Base-by-base conservation (phyloP, 2,888 invertebrate species). In the Temnothorax rugatulus region DNA sequence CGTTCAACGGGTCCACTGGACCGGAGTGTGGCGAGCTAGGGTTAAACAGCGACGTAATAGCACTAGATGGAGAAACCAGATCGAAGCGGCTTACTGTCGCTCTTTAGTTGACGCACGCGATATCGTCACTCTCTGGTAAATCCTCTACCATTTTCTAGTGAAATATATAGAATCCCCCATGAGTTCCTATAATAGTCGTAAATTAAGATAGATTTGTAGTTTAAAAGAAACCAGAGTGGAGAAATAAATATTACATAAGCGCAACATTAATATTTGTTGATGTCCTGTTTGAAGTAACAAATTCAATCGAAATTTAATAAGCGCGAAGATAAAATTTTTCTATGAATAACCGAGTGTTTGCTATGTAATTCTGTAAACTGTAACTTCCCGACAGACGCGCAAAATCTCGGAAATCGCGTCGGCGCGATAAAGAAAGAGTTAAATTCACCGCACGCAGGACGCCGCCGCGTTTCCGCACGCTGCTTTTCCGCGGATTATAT, bases 401-500 rank as follows among this genome's bases (percentile, higher is more conserved):
- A 25, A 34, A 50, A 38, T 75, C 61, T 34, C 47, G 50, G n/a
- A 47, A 61, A n/a, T 75, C 61, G 21, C 57, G 38, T 34, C 15
- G 25, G 11, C 18, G 76, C 52, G 63, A 63, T 63, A 75, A 75
- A 63, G 75, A 50, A 52, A 25, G 18, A 8, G 11, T 50, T 47
- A 73, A 74, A 74, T 74, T 73, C 79, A 34, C 29, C 77, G 71
- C 57, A 11, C 64, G 64, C 52, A 11, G 13, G 38, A 38, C 18
- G 66, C n/a, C 38, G 50, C 25, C 29, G 73, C 44, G 44, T 79
- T 79, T 79, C 74, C 73, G 73, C 25, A 1, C 25, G 25, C 57
- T 21, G 21, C 57, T 38, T 59, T 59, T 73, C 52, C 79, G 25
- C 34, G 47, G 79, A 79, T 79, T 79, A 79, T 59, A 74, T 38